Percentiles rank a stretch among this genome's conserved stretches.
phyloP scores from a whole-genome alignment of 2,888 invertebrate species.

The Pachymerium ferrugineum region DNA sequence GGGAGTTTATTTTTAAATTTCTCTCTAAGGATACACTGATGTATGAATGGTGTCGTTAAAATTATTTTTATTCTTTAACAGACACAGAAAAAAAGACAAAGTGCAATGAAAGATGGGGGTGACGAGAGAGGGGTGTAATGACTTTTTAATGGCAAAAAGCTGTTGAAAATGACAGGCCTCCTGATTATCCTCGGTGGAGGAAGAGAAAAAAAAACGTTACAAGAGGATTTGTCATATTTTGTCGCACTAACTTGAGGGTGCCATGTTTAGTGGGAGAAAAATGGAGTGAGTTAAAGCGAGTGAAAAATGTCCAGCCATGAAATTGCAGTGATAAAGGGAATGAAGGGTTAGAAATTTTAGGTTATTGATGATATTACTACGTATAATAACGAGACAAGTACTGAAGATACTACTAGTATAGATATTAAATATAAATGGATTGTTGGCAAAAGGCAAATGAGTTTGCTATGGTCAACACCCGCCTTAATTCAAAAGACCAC shows the following conservation, averaged over 20 bases:
- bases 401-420: too few species aligned
- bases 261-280: slow-evolving; percentile 12
- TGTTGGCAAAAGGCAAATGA: too few species aligned
- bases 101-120: slow-evolving; percentile 20
- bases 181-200: slow-evolving; percentile 1
- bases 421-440: too few species aligned
- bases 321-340: slow-evolving; percentile 1
- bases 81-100: not conserved
- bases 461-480: too few species aligned
- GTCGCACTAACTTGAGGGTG: not conserved
- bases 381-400: too few species aligned
- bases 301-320: not conserved
- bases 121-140: slow-evolving; percentile 23
- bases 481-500: not conserved
- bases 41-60: slow-evolving; percentile 16
- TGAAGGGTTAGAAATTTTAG: too few species aligned
- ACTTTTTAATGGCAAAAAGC: slow-evolving; percentile 27
- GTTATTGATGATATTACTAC: too few species aligned
- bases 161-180: slow-evolving; percentile 17
- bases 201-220: not conserved
- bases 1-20: not conserved
- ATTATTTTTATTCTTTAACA: not conserved
- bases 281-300: not conserved
- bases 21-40: slow-evolving; percentile 6
- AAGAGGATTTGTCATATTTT: slow-evolving; percentile 25